Evolutionary conservation across 2,888 invertebrate species (phyloP).

Genomic region (Oxycera nigricornis): DNA sequence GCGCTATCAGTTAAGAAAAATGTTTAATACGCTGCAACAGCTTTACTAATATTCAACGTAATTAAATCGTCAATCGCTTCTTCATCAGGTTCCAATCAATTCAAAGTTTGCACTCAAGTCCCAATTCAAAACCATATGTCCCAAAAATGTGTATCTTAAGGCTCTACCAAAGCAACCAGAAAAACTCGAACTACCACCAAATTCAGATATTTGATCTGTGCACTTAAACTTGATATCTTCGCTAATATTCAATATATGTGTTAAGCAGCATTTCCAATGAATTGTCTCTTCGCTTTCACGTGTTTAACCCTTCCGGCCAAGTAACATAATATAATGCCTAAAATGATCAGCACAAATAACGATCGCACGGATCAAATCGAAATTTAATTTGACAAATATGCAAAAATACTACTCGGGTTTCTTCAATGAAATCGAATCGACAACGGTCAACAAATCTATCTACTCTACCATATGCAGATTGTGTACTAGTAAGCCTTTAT

Average conservation of each 20-base stretch:
- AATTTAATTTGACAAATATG: slow-evolving; percentile 33
- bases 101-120: too few species aligned
- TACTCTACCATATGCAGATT: not conserved
- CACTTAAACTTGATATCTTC: slow-evolving; percentile 30
- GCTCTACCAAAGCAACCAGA: not conserved
- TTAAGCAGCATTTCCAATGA: slow-evolving; percentile 26
- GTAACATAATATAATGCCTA: not conserved
- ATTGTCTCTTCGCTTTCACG: slow-evolving; percentile 4
- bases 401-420: slow-evolving; percentile 26
- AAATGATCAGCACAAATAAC: slow-evolving; percentile 25
- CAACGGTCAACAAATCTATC: not conserved
- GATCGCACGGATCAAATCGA: slow-evolving; percentile 22
- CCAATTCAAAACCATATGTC: slow-evolving; percentile 14
- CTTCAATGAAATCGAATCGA: slow-evolving; percentile 32
- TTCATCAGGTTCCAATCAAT: too few species aligned
- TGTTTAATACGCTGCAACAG: too few species aligned
- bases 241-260: slow-evolving; percentile 27
- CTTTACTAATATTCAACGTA: too few species aligned
- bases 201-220: slow-evolving; percentile 34
- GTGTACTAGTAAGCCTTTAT: too few species aligned
- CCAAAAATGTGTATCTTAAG: not conserved
- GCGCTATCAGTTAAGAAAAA: too few species aligned
- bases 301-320: not conserved
- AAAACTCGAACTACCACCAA: not conserved
- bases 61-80: too few species aligned